A percentile compares a stretch with the other conserved stretches of the same genome.
Evolutionary conservation across 1,140 invertebrate species (phyloP).

Genomic region (Micrasema minimum): DNA sequence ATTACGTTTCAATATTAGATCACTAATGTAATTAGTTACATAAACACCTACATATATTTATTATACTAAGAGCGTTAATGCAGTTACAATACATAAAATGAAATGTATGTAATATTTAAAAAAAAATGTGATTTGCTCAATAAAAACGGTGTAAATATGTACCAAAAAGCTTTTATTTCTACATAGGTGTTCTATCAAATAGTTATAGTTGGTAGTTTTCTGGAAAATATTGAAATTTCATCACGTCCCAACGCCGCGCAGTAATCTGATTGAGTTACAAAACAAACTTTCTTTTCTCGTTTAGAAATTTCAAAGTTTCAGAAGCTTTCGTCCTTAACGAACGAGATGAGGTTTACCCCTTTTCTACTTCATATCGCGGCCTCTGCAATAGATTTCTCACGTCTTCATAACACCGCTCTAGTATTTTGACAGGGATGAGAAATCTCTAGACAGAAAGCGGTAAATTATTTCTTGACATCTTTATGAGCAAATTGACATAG

Average conservation of each 20-base stretch:
- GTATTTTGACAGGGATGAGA: not conserved
- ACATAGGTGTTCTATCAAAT: too few species aligned
- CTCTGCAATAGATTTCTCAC: conserved; percentile 8
- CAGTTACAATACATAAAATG: too few species aligned
- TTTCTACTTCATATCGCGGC: conserved; percentile 26
- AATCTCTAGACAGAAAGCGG: not conserved
- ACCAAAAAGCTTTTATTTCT: too few species aligned
- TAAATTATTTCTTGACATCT: too few species aligned
- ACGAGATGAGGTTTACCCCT: conserved; percentile 36
- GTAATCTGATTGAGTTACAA: conserved; percentile 53
- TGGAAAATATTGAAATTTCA: conserved; percentile 49
- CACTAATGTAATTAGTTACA: too few species aligned
- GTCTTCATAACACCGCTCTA: not conserved
- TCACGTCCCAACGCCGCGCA: conserved; percentile 46
- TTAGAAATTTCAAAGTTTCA: conserved; percentile 47
- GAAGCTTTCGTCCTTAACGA: conserved; percentile 41
- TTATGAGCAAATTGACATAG: too few species aligned
- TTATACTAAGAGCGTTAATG: too few species aligned
- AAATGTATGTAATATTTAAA: too few species aligned
- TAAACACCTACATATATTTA: too few species aligned
- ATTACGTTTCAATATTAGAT: too few species aligned
- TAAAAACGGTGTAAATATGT: too few species aligned
- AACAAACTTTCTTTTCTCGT: conserved; percentile 52
- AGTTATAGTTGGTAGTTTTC: not conserved
- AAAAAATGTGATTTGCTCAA: too few species aligned